phyloP scores from a whole-genome alignment of 2,113 vertebrate genomes.

The Shinisaurus crocodilurus region DNA sequence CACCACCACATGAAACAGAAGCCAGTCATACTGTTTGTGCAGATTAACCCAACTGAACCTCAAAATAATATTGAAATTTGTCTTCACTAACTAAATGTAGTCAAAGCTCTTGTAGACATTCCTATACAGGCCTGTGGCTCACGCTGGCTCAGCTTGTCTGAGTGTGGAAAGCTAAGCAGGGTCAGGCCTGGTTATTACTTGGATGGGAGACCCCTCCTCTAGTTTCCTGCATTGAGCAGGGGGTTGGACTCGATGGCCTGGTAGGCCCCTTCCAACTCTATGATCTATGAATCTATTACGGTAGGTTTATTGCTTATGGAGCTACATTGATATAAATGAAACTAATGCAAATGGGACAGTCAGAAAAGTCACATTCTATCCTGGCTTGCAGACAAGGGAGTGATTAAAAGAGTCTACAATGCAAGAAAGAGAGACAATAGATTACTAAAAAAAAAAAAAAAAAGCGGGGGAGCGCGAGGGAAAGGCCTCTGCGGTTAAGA shows the following conservation, averaged over 20 bases:
- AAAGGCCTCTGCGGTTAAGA: not conserved
- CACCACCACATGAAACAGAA: not conserved
- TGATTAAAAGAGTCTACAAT: not conserved
- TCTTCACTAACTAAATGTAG: not conserved
- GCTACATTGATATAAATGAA: not conserved
- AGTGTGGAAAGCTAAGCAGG: too few species aligned
- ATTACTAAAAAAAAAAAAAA: not conserved
- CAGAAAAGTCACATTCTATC: not conserved
- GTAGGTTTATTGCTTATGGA: not conserved
- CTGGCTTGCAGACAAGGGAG: not conserved
- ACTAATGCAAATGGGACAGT: not conserved
- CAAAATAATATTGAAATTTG: not conserved
- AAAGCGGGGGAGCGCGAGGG: too few species aligned
- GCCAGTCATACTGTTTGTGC: not conserved
- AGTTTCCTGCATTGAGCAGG: too few species aligned
- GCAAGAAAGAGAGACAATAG: not conserved
- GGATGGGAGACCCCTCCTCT: too few species aligned
- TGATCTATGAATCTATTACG: too few species aligned
- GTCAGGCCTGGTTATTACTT: too few species aligned
- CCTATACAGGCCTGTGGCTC: too few species aligned
- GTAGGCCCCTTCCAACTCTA: too few species aligned
- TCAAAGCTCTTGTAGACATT: not conserved
- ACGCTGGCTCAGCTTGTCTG: too few species aligned
- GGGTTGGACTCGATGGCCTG: too few species aligned
- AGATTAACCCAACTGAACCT: conserved; percentile 11